Conservation (phyloP, 2,797 vertebrate species). For the Antrozous pallidus region DNA sequence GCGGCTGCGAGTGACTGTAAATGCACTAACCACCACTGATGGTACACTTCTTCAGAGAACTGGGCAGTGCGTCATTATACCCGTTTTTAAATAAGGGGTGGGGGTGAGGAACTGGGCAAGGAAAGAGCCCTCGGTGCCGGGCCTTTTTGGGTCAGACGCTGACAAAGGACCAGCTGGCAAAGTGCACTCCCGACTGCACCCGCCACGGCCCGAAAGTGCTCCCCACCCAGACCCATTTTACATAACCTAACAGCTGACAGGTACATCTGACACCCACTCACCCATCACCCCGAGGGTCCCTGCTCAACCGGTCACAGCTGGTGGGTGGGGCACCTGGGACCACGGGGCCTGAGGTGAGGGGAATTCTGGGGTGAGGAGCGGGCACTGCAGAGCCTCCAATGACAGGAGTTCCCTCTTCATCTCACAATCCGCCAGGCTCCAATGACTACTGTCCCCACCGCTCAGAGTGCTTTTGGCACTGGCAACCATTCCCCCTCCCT, state of each 20-base stretch:
- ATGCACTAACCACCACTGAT: too few species aligned
- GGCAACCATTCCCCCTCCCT: neutral
- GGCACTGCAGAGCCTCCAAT: too few species aligned
- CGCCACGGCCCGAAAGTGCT: fast-evolving
- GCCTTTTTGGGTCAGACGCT: neutral
- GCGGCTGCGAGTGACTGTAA: neutral
- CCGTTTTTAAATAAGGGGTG: neutral
- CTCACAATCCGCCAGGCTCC: neutral
- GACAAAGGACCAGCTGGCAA: fast-evolving
- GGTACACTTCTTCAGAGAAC: neutral
- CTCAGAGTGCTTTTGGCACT: neutral
- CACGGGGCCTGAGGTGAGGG: neutral
- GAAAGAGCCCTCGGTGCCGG: neutral
- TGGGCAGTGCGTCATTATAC: too few species aligned
- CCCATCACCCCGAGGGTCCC: neutral
- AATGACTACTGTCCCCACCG: neutral
- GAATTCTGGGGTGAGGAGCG: neutral
- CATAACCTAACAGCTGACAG: neutral
- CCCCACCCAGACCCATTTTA: neutral
- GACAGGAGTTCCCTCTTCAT: neutral
- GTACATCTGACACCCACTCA: too few species aligned
- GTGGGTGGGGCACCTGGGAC: neutral
- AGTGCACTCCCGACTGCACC: neutral
- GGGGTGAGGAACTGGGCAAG: too few species aligned
- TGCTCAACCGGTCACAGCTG: neutral